Percentiles rank a stretch among this genome's conserved stretches.
Conservation (phyloP, 2,888 invertebrate species). For the Callosobruchus maculatus region DNA sequence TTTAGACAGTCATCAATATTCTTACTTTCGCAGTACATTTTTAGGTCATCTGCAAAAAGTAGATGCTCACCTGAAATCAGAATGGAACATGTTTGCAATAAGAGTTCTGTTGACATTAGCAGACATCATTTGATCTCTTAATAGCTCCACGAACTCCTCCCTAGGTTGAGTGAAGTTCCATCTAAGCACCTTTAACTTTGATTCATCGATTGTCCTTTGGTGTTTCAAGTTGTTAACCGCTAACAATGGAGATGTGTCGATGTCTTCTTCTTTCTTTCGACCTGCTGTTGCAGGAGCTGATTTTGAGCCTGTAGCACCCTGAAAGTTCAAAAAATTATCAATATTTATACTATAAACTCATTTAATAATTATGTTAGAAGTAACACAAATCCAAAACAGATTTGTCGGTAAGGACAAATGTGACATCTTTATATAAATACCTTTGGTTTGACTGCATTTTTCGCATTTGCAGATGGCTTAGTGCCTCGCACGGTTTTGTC, state of each 20-base stretch:
- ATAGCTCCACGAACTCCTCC: constrained; percentile 88
- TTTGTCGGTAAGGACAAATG: background rate
- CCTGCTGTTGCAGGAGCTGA: constrained; percentile 11
- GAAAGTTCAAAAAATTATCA: constrained; percentile 3
- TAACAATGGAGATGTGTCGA: constrained; percentile 75
- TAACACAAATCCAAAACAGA: too few species aligned
- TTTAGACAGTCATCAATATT: too few species aligned
- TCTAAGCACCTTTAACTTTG: constrained; percentile 85
- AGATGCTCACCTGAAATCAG: constrained; percentile 72
- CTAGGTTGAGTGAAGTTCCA: constrained; percentile 95
- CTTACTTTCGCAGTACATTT: too few species aligned
- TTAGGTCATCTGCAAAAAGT: too few species aligned
- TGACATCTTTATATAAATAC: constrained; percentile 32
- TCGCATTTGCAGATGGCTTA: constrained; percentile 52
- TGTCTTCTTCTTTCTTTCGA: constrained; percentile 78
- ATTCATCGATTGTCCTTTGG: constrained; percentile 91
- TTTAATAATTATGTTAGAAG: too few species aligned
- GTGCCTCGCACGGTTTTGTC: constrained; percentile 58
- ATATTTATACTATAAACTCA: background rate
- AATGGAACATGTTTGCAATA: constrained; percentile 89
- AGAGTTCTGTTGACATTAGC: constrained; percentile 86
- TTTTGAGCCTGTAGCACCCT: constrained; percentile 47
- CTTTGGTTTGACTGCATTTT: constrained; percentile 56
- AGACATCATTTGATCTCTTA: constrained; percentile 85
- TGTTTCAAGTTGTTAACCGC: constrained; percentile 84